phyloP scores from a whole-genome alignment of 2,797 vertebrate species.

The Gadopsis marmoratus region DNA sequence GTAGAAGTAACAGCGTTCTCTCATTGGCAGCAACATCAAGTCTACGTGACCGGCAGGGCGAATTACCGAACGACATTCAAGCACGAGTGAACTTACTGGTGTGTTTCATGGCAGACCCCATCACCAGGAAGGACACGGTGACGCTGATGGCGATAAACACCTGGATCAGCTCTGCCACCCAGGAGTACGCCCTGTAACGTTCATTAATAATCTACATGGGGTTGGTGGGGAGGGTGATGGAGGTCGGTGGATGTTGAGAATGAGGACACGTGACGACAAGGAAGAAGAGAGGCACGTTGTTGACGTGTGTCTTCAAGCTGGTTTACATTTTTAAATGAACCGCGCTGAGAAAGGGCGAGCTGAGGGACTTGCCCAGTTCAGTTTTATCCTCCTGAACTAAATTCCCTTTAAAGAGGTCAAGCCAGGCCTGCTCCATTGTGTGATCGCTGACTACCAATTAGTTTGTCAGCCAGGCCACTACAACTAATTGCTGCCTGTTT shows the following conservation, averaged over 20 bases:
- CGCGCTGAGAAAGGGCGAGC: not conserved
- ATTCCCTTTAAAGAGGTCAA: not conserved
- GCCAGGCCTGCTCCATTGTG: not conserved
- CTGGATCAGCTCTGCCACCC: constrained; percentile 83
- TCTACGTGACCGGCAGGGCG: not conserved
- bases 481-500: constrained; percentile 61
- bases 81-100: constrained; percentile 67
- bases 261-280: constrained; percentile 24
- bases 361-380: not conserved
- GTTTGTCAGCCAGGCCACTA: not conserved
- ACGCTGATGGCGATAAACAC: constrained; percentile 83
- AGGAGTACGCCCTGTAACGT: constrained; percentile 75
- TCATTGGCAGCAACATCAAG: not conserved
- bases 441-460: constrained; percentile 8
- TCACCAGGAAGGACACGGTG: constrained; percentile 84
- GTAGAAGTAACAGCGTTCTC: too few species aligned
- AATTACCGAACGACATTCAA: not conserved
- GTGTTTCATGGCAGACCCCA: constrained; percentile 85
- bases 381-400: not conserved
- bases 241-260: constrained; percentile 41
- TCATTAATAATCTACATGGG: constrained; percentile 78
- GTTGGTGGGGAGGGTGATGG: constrained; percentile 18
- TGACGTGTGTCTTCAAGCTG: not conserved
- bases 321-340: not conserved
- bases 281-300: constrained; percentile 8